Evolutionary conservation across 2,797 vertebrate species (phyloP), one percentile per base, ranked within the genome.

Genomic region (Momotus momota): DNA sequence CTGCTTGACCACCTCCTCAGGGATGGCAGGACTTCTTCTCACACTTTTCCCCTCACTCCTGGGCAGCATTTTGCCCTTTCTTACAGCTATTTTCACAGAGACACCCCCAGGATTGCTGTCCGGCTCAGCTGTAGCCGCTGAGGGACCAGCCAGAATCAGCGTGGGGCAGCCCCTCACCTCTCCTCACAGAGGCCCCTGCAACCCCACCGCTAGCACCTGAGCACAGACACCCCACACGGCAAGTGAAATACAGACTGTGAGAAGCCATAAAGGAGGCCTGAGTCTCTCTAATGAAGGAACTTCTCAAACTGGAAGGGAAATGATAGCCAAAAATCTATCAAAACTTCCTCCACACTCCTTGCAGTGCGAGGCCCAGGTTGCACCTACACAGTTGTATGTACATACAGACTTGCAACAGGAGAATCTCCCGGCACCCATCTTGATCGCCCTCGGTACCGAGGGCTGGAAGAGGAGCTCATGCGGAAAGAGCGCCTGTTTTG

Each of bases 391-490:
- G 29, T 65, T 29, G 12, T 19, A 14, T 3, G 2, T 21, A 5
- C 0, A 0, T 0, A 3, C 5, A 31, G 58, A 33, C 13, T 19
- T 64, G 52, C 35, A 31, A 18, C 20, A 46, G 58, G 31, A 67
- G 26, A 62, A n/a, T 5, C 25, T 20, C 64, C 43, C 23, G 0
- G 0, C 4, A 1, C 19, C 70, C 33, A 27, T 22, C 54, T 46
- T 1, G 3, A 19, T 38, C 1, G 0, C 54, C n/a, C 43, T 31
- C 3, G 0, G 45, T n/a, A 51, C 38, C 1, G 2, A 57, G 67
- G 25, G 35, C 71, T 92, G 81, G 51, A 49, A 54, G 67, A 58
- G 20, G 43, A 94, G 72, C 18, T 92, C 48, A 25, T 12, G 57
- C 2, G 0, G 91, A 72, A 88, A 16, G 8, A 55, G 15, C 0